Percentiles rank a stretch among this genome's conserved stretches.
phyloP scores from a whole-genome alignment of 2,888 invertebrate species.

The Phrixothrix hirtus region DNA sequence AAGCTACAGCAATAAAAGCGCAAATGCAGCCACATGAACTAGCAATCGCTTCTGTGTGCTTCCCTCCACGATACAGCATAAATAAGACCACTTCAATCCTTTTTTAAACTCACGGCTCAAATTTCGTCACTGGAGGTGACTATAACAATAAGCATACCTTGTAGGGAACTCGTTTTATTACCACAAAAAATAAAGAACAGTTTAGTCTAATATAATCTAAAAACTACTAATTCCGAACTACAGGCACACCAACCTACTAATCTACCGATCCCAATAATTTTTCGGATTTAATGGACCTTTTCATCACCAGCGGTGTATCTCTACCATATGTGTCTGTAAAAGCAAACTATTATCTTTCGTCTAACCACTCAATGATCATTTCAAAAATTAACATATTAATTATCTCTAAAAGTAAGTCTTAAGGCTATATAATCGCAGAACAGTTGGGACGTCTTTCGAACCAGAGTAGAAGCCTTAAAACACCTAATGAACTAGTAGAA shows the following conservation, averaged over 20 bases:
- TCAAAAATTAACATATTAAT: slow-evolving; percentile 1
- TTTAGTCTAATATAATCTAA: slow-evolving; percentile 2
- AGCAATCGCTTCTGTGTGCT: slow-evolving; percentile 26
- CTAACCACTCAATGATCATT: background rate
- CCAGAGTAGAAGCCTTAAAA: too few species aligned
- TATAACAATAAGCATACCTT: slow-evolving; percentile 33
- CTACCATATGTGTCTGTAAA: background rate
- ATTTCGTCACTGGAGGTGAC: slow-evolving; percentile 35
- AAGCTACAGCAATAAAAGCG: slow-evolving; percentile 13
- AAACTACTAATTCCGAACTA: slow-evolving; percentile 1
- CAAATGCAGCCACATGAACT: slow-evolving; percentile 4
- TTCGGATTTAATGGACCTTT: slow-evolving; percentile 1
- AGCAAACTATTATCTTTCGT: slow-evolving; percentile 1
- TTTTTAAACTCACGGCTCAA: too few species aligned
- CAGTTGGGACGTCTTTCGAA: too few species aligned
- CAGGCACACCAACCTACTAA: slow-evolving; percentile 6
- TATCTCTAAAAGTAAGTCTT: too few species aligned
- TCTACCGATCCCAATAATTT: slow-evolving; percentile 1
- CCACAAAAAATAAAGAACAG: slow-evolving; percentile 3
- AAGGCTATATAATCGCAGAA: too few species aligned
- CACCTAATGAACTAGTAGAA: too few species aligned
- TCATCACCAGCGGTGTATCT: slow-evolving; percentile 2
- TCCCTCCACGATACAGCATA: slow-evolving; percentile 36
- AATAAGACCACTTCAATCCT: slow-evolving; percentile 30
- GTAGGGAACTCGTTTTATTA: background rate